Conservation (phyloP, 2,888 invertebrate genomes). For the Acheta domesticus region DNA sequence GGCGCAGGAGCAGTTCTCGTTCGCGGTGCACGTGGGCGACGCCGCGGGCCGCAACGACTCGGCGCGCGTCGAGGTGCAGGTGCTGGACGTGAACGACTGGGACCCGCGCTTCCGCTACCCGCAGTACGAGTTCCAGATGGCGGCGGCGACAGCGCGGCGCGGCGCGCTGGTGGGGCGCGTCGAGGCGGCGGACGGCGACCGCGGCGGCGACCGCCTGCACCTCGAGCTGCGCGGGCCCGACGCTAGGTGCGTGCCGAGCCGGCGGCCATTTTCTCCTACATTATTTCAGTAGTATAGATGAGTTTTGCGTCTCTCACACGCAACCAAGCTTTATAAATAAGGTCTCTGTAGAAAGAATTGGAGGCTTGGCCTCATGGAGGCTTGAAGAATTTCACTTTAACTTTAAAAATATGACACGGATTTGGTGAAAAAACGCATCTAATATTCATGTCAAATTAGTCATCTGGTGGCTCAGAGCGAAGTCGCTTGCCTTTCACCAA, state of each 20-base stretch:
- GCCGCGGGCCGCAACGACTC: slow-evolving; percentile 75
- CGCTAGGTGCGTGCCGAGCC: slow-evolving; percentile 53
- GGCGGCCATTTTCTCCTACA: too few species aligned
- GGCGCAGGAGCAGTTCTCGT: slow-evolving; percentile 63
- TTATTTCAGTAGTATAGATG: too few species aligned
- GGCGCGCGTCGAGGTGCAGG: slow-evolving; percentile 73
- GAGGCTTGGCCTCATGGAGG: too few species aligned
- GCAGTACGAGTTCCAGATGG: slow-evolving; percentile 76
- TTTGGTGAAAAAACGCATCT: too few species aligned
- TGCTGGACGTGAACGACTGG: slow-evolving; percentile 88
- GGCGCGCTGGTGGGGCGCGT: slow-evolving; percentile 50
- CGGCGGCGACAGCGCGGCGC: slow-evolving; percentile 37
- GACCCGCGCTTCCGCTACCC: slow-evolving; percentile 85
- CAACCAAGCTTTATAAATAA: too few species aligned
- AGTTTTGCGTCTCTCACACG: too few species aligned
- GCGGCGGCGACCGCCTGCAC: slow-evolving; percentile 67
- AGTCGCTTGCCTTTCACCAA: too few species aligned
- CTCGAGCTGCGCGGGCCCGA: slow-evolving; percentile 69
- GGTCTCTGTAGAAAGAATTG: too few species aligned
- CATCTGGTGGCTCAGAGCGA: too few species aligned
- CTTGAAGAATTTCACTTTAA: too few species aligned
- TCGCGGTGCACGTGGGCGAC: slow-evolving; percentile 80
- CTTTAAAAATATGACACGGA: too few species aligned
- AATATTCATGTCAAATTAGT: too few species aligned
- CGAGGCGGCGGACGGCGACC: slow-evolving; percentile 85